Percentiles rank a stretch among this genome's conserved stretches.
These are phyloP conservation scores for Petrophora chlorosata DNA, from an alignment of 2,888 invertebrate species.

Conservation along the genomic window DNA sequence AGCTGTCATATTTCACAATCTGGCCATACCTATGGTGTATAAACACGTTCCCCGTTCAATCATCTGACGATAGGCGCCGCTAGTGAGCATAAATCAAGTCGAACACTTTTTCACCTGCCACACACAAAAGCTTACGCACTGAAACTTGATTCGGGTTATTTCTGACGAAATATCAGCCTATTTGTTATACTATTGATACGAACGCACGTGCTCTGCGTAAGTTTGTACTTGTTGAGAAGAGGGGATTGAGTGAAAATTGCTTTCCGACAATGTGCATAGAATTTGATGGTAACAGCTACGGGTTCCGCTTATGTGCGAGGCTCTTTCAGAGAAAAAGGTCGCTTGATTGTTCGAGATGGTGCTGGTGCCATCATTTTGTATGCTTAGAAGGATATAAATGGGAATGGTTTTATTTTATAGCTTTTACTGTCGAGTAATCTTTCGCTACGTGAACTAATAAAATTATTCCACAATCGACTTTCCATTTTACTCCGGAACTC, in stretches of 20 bases:
- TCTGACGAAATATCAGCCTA: conserved; percentile 83
- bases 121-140: conserved; percentile 81
- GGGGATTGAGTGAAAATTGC: conserved; percentile 81
- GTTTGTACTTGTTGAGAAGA: conserved; percentile 80
- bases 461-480: too few relatives aligned
- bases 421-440: conserved; percentile 40
- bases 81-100: conserved; percentile 81
- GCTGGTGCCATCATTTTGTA: conserved; percentile 30
- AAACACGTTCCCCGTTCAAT: conserved; percentile 82
- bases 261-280: conserved; percentile 78
- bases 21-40: conserved; percentile 66
- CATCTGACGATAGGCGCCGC: conserved; percentile 79
- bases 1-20: conserved; percentile 77
- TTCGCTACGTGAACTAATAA: not conserved
- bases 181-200: conserved; percentile 83
- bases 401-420: conserved; percentile 25
- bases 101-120: conserved; percentile 84
- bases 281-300: conserved; percentile 68
- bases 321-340: conserved; percentile 37
- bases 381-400: conserved; percentile 26
- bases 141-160: conserved; percentile 84
- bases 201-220: conserved; percentile 79
- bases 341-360: conserved; percentile 36
- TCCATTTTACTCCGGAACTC: too few relatives aligned
- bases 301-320: conserved; percentile 39